Evolutionary conservation across 2,113 vertebrate genomes (phyloP).

Genomic region (Lophura nycthemera): DNA sequence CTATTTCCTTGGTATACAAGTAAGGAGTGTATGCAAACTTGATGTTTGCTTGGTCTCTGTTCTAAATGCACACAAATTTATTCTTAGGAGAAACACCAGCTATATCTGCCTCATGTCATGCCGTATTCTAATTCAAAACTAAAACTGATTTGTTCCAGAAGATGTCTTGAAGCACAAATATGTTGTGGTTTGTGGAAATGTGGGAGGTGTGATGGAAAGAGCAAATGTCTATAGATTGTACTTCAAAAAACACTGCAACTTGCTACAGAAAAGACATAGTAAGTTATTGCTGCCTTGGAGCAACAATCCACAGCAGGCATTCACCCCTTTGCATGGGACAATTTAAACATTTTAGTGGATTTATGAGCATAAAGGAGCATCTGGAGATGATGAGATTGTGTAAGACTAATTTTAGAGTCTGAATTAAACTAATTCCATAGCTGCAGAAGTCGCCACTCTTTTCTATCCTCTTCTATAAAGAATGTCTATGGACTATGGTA

Average conservation of each 20-base stretch:
- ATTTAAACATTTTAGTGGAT: slow-evolving; percentile 65
- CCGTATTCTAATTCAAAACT: slow-evolving; percentile 46
- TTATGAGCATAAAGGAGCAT: slow-evolving; percentile 59
- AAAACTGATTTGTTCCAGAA: slow-evolving; percentile 68
- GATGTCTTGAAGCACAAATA: slow-evolving; percentile 63
- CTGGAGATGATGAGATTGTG: slow-evolving; percentile 71
- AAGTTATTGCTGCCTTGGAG: slow-evolving; percentile 66
- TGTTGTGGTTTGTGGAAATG: slow-evolving; percentile 65
- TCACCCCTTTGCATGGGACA: slow-evolving; percentile 47
- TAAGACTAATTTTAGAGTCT: slow-evolving; percentile 63
- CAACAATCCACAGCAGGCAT: slow-evolving; percentile 46
- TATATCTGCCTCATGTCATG: slow-evolving; percentile 63
- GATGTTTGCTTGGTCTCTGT: slow-evolving; percentile 27
- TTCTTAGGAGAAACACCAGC: slow-evolving; percentile 27
- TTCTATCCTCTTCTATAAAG: slow-evolving; percentile 18
- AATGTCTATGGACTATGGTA: not conserved
- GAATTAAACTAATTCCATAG: slow-evolving; percentile 37
- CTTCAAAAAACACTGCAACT: slow-evolving; percentile 43
- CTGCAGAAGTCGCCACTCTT: slow-evolving; percentile 13
- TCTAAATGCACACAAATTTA: slow-evolving; percentile 36
- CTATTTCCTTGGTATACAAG: slow-evolving; percentile 45
- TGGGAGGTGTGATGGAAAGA: slow-evolving; percentile 69
- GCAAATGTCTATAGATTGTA: slow-evolving; percentile 61
- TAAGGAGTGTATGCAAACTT: not conserved
- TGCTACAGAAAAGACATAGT: slow-evolving; percentile 55